Conservation (phyloP, 2,888 invertebrate genomes). For the Andrena flavipes region DNA sequence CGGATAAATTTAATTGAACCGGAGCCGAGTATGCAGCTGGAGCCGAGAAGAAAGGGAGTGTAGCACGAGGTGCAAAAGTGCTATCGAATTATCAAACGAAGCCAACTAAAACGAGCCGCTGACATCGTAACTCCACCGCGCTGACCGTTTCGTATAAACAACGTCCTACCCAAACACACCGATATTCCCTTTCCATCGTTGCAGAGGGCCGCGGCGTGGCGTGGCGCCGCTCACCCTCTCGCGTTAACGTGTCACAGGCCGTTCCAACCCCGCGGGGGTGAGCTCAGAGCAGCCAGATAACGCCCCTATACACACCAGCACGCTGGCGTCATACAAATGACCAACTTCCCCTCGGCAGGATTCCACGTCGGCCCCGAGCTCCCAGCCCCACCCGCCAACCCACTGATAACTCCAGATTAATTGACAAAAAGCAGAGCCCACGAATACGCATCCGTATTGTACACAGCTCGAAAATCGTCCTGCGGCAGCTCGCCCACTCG, state of each 20-base stretch:
- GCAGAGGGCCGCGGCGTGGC: background rate
- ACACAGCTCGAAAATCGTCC: conserved; percentile 52
- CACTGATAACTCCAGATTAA: conserved; percentile 74
- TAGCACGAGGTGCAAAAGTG: conserved; percentile 20
- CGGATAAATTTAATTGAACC: conserved; percentile 69
- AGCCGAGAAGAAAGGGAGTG: conserved; percentile 21
- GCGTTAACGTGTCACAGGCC: conserved; percentile 52
- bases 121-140: conserved; percentile 69
- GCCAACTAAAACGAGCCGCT: conserved; percentile 62
- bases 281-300: conserved; percentile 66
- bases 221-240: background rate
- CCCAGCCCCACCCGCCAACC: conserved; percentile 29
- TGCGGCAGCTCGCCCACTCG: conserved; percentile 1
- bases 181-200: conserved; percentile 59
- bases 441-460: conserved; percentile 60
- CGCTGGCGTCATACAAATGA: conserved; percentile 75
- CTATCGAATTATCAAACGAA: conserved; percentile 72
- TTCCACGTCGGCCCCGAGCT: conserved; percentile 19
- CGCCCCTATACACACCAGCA: conserved; percentile 67
- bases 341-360: conserved; percentile 62
- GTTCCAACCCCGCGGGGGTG: conserved; percentile 15
- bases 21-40: conserved; percentile 10
- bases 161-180: conserved; percentile 58
- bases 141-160: conserved; percentile 74
- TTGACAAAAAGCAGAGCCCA: conserved; percentile 73